phyloP scores from a whole-genome alignment of 2,888 invertebrate species.

The Pollenia labialis region DNA sequence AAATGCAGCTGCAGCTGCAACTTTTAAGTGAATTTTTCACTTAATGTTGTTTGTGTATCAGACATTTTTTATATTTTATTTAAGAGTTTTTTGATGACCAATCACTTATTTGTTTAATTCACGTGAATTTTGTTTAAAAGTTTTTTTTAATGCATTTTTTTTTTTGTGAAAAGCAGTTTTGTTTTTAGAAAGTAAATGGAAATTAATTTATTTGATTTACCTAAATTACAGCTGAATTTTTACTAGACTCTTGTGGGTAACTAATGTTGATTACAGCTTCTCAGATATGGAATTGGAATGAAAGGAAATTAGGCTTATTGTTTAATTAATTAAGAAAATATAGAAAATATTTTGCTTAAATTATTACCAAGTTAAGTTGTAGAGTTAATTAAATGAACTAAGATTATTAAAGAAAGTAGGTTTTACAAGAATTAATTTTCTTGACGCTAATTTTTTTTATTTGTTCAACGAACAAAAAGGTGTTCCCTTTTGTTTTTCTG shows the following conservation, averaged over 20 bases:
- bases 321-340: too few species aligned
- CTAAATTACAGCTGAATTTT: conserved; percentile 41
- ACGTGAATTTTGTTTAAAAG: conserved; percentile 25
- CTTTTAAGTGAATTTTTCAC: conserved; percentile 64
- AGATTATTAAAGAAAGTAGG: too few species aligned
- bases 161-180: conserved; percentile 7
- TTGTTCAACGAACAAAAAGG: too few species aligned
- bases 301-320: neutral
- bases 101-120: conserved; percentile 67
- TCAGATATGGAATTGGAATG: neutral
- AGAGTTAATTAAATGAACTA: too few species aligned
- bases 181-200: conserved; percentile 61
- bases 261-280: conserved; percentile 31
- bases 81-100: conserved; percentile 66
- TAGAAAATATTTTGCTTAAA: too few species aligned
- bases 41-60: conserved; percentile 26
- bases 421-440: too few species aligned
- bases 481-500: too few species aligned
- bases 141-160: neutral
- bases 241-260: neutral
- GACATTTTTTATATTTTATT: neutral
- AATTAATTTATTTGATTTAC: conserved; percentile 50
- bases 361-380: too few species aligned
- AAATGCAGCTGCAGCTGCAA: conserved; percentile 74
- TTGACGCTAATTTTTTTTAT: too few species aligned